Conservation (phyloP, 1,140 invertebrate species). For the Drosophila nannoptera region DNA sequence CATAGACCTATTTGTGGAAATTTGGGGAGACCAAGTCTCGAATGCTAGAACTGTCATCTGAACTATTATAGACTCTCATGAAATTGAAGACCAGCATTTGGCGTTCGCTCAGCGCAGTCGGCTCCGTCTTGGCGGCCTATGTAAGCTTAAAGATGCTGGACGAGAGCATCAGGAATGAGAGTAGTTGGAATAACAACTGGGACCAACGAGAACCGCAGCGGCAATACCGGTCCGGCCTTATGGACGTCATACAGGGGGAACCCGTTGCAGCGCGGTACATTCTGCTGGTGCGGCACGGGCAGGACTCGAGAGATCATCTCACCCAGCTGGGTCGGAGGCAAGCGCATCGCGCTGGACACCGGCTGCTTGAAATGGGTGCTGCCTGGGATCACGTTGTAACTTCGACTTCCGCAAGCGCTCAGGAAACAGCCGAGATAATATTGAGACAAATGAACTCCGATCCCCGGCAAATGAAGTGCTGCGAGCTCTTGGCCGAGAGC, state of each 20-base stretch:
- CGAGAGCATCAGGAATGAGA: constrained; percentile 16
- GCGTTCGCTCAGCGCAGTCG: constrained; percentile 39
- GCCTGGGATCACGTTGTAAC: constrained; percentile 88
- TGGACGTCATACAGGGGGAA: constrained; percentile 79
- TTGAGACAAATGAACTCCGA: constrained; percentile 71
- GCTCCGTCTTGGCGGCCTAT: constrained; percentile 46
- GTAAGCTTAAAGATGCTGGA: constrained; percentile 37
- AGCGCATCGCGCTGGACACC: constrained; percentile 88
- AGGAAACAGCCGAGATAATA: constrained; percentile 93
- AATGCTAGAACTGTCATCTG: constrained; percentile 6
- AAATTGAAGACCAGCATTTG: constrained; percentile 24
- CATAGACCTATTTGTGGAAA: too few species aligned
- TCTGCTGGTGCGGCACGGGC: constrained; percentile 95
- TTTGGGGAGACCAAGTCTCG: background rate
- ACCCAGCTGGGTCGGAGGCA: constrained; percentile 92
- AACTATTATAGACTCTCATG: constrained; percentile 23
- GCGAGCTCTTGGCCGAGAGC: constrained; percentile 92
- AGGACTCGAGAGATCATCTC: constrained; percentile 90
- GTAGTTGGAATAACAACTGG: constrained; percentile 91
- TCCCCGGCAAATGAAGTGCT: constrained; percentile 82
- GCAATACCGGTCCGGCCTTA: constrained; percentile 52
- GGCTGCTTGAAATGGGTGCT: constrained; percentile 86
- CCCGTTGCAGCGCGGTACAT: constrained; percentile 89
- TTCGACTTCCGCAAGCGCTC: constrained; percentile 96
- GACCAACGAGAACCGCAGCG: constrained; percentile 84